Evolutionary conservation across 2,888 invertebrate genomes (phyloP).

Genomic region (Tachina fera): DNA sequence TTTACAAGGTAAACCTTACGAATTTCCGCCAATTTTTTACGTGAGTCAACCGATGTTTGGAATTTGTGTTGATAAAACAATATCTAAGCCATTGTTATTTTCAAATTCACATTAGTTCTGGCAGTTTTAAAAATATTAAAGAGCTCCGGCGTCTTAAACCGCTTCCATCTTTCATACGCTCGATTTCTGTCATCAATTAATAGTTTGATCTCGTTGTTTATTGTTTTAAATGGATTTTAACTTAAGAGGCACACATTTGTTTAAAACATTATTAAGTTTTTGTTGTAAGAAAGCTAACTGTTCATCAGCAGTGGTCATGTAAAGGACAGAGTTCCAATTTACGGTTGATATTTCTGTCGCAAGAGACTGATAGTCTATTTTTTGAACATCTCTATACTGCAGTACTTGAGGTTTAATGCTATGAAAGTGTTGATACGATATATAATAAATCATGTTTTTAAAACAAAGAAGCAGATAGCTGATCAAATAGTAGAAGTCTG

Average conservation of each 20-base stretch:
- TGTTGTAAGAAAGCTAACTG: no score
- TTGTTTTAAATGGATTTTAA: not conserved
- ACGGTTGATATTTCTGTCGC: no score
- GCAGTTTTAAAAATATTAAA: not conserved
- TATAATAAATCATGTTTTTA: not conserved
- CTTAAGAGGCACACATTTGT: not conserved
- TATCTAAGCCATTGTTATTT: no score
- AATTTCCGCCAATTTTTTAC: not conserved
- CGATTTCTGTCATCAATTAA: no score
- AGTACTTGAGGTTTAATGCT: not conserved
- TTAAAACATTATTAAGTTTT: no score
- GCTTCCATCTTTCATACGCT: no score
- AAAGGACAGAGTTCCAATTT: no score
- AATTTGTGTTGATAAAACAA: no score
- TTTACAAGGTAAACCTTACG: not conserved
- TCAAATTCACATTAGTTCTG: not conserved
- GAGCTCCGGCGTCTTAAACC: no score
- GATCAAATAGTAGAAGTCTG: not conserved
- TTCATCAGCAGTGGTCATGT: no score
- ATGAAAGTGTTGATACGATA: not conserved
- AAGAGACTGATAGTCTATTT: not conserved
- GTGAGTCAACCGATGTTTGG: no score
- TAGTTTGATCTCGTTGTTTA: not conserved
- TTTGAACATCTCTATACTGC: not conserved
- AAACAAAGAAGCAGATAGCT: constrained; percentile 9